Conservation (phyloP, 2,797 vertebrate species). For the Denticeps clupeoides region DNA sequence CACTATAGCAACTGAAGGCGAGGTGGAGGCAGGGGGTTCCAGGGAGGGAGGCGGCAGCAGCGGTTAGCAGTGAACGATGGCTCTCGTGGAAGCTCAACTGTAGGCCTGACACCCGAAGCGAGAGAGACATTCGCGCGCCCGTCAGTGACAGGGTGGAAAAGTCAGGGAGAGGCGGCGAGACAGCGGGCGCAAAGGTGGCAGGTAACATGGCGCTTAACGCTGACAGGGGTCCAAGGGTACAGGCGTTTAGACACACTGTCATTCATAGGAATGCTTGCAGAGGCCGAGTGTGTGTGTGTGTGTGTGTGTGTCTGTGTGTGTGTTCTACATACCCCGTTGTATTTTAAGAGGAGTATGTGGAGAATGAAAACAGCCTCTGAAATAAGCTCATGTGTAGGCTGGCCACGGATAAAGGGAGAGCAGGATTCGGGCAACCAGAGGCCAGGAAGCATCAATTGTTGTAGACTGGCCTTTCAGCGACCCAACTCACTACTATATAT, state of each 20-base stretch:
- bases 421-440: background rate
- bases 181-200: background rate
- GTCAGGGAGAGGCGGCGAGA: background rate
- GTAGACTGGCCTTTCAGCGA: slow-evolving; percentile 13
- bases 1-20: slow-evolving; percentile 10
- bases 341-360: no score
- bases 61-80: slow-evolving; percentile 16
- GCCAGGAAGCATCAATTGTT: slow-evolving; percentile 21
- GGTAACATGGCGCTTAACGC: no score
- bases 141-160: background rate
- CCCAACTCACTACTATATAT: slow-evolving; percentile 15
- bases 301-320: no score
- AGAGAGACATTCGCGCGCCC: background rate
- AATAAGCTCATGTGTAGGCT: no score
- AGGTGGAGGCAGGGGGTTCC: slow-evolving; percentile 16
- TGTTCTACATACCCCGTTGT: no score
- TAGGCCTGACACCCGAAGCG: slow-evolving; percentile 8
- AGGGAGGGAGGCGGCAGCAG: background rate
- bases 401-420: background rate
- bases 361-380: no score
- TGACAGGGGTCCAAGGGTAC: no score
- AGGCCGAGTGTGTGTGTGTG: no score
- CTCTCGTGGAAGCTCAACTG: slow-evolving; percentile 12
- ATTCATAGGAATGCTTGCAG: no score
- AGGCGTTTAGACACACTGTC: no score